Evolutionary conservation across 2,797 vertebrate species (phyloP).

Genomic region (Ambastaia sidthimunki): DNA sequence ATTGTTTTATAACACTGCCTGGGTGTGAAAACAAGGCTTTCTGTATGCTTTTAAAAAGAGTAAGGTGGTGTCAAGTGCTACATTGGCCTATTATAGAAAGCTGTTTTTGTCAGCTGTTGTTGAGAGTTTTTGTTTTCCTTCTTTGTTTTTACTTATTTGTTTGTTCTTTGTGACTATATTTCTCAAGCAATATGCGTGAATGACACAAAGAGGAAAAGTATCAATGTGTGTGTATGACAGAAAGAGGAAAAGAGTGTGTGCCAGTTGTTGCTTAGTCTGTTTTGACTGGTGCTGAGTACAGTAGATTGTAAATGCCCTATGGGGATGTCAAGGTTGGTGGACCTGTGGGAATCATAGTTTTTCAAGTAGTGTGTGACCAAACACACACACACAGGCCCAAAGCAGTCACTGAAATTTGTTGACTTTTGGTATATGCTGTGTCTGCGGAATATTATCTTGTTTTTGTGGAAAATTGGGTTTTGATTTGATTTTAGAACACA

Average conservation of each 20-base stretch:
- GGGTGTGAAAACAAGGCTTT: background rate
- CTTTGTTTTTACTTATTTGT: background rate
- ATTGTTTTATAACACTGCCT: slow-evolving; percentile 8
- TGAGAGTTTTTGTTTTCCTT: background rate
- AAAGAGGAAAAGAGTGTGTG: background rate
- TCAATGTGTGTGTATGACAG: slow-evolving; percentile 3
- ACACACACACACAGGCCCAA: background rate
- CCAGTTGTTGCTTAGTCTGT: background rate
- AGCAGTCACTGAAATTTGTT: background rate
- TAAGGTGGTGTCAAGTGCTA: slow-evolving; percentile 15
- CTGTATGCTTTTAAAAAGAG: background rate
- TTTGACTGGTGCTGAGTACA: slow-evolving; percentile 13
- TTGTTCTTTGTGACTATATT: background rate
- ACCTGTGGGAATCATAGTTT: background rate
- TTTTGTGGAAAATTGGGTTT: background rate
- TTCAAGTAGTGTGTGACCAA: background rate
- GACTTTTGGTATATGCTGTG: background rate
- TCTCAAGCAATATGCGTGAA: too few relatives aligned
- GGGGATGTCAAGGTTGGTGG: background rate
- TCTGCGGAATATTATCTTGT: background rate
- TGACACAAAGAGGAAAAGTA: too few relatives aligned
- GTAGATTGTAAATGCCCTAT: slow-evolving; percentile 22
- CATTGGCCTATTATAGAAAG: slow-evolving; percentile 7
- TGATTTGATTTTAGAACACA: slow-evolving; percentile 6
- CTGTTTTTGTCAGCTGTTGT: slow-evolving; percentile 13